Evolutionary conservation across 2,113 vertebrate species (phyloP), one percentile per base, ranked within the genome.

Genomic region (Xenopus borealis): DNA sequence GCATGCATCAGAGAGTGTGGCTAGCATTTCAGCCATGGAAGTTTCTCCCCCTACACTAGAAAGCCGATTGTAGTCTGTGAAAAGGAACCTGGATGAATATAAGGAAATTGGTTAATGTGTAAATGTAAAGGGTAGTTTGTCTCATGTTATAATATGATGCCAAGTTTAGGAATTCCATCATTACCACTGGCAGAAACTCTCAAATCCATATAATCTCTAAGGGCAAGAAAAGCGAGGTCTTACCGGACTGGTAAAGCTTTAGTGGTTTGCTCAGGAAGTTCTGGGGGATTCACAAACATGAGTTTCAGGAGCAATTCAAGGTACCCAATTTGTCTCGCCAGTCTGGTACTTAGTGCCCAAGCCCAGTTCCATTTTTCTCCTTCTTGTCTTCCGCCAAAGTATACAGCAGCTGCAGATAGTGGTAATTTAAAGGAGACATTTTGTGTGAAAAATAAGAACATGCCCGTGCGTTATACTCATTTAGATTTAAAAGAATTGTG

Each of bases 11-110:
- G 96, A 98, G 77, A 99, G 93, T 0, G 97, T 98, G 40, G 97
- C 97, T n/a, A 99, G 94, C 97, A 99, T 99, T 82, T 99, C 97
- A 30, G 97, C 97, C 94, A 99, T 86, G 13, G 97, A 99, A 0
- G 97, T 99, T 82, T 99, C 97, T 72, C 97, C 97, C 58, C 97
- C 97, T 55, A 99, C 94, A 59, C 97, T 99, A 75, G 97, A 98
- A 80, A 99, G 88, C 50, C 97, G 93, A 74, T 96, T 99, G 84
- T 99, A 99, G 82, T 99, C 97, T 0, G 97, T 99, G 80, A 99
- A 99, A 79, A 99, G 83, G 88, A 99, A 99, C 83, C 97, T 99
- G 57, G 16, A 64, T 62, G 72, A 27, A 17, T 81, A 58, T 13
- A 66, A 6, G 73, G 80, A 81, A 33, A 62, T 20, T 23, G 59